Evolutionary conservation across 2,888 invertebrate genomes (phyloP).

Genomic region (Habrosyne pyritoides): DNA sequence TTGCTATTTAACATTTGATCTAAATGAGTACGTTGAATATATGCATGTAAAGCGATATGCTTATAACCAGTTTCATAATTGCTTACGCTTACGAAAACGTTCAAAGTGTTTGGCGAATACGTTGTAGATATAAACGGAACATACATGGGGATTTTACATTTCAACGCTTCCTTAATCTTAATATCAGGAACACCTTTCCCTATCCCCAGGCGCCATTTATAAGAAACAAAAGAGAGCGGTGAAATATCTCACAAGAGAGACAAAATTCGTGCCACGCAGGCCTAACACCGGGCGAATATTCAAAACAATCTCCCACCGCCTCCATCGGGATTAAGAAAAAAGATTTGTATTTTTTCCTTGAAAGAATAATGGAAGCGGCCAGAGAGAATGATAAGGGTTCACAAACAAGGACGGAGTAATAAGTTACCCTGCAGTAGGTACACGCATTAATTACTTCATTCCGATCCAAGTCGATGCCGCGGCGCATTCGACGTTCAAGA

Average conservation of each 20-base stretch:
- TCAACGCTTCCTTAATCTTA: slow-evolving; percentile 39
- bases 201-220: slow-evolving; percentile 42
- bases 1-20: too few species aligned
- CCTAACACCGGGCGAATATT: slow-evolving; percentile 49
- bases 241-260: slow-evolving; percentile 34
- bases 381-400: slow-evolving; percentile 40
- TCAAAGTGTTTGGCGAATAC: neutral
- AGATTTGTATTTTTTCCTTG: slow-evolving; percentile 53
- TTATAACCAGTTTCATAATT: neutral
- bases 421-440: slow-evolving; percentile 35
- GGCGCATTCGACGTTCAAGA: slow-evolving; percentile 2
- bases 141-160: slow-evolving; percentile 19
- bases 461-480: neutral
- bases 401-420: slow-evolving; percentile 30
- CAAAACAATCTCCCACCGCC: slow-evolving; percentile 54
- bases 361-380: slow-evolving; percentile 50
- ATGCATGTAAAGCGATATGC: too few species aligned
- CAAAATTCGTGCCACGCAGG: slow-evolving; percentile 34
- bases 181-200: slow-evolving; percentile 37
- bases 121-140: slow-evolving; percentile 12
- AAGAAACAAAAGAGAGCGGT: slow-evolving; percentile 43
- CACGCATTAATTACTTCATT: neutral
- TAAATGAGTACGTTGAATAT: too few species aligned
- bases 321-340: slow-evolving; percentile 53
- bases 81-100: neutral